A percentile compares a stretch with the other conserved stretches of the same genome.
phyloP scores from a whole-genome alignment of 2,888 invertebrate species.

The Dryadula phaetusa region DNA sequence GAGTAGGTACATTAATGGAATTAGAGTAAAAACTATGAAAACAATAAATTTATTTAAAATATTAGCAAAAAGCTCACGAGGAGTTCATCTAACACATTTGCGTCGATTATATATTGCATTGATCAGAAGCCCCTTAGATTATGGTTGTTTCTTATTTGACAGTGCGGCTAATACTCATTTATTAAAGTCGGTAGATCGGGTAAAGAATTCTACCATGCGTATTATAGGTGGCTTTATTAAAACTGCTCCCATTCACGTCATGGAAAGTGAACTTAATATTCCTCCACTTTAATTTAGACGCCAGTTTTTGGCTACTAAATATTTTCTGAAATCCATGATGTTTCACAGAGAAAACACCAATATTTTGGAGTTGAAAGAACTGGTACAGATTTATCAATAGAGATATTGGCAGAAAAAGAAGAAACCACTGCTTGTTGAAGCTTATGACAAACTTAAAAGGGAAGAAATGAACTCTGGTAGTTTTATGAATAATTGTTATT shows the following conservation, averaged over 20 bases:
- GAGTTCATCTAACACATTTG: constrained; percentile 47
- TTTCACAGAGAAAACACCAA: too few species aligned
- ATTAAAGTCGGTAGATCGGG: constrained; percentile 42
- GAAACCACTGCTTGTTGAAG: too few species aligned
- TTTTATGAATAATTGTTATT: too few species aligned
- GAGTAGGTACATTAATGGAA: constrained; percentile 38
- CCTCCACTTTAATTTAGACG: background rate
- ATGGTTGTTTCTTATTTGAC: constrained; percentile 44
- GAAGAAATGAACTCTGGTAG: too few species aligned
- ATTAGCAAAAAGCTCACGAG: constrained; percentile 43
- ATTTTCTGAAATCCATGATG: background rate
- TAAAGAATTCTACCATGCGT: constrained; percentile 35
- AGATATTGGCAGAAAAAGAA: too few species aligned
- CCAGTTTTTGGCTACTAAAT: background rate
- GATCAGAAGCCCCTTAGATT: constrained; percentile 49
- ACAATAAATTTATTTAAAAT: too few species aligned
- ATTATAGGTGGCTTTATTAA: too few species aligned
- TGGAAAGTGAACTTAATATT: background rate
- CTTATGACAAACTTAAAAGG: too few species aligned
- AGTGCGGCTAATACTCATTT: constrained; percentile 40
- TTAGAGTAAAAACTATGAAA: constrained; percentile 26
- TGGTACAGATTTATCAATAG: too few species aligned
- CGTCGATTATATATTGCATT: constrained; percentile 47
- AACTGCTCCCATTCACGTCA: background rate
- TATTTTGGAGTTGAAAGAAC: too few species aligned